Evolutionary conservation across 1,140 invertebrate genomes (phyloP).

Genomic region (Euwallacea fornicatus): DNA sequence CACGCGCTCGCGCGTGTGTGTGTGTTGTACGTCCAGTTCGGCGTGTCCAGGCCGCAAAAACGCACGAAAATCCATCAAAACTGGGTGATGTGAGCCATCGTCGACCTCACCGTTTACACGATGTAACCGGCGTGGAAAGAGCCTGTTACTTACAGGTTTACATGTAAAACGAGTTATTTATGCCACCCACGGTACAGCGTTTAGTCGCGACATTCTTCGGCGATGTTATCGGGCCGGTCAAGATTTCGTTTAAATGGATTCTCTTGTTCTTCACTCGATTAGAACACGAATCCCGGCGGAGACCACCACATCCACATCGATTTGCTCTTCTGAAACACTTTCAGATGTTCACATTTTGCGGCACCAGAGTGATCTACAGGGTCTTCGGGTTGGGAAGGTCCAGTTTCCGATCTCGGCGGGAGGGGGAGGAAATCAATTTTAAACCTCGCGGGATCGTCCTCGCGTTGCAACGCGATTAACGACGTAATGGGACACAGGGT

Average conservation of each 20-base stretch:
- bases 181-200: slow-evolving; percentile 31
- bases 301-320: too few relatives aligned
- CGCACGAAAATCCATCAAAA: background rate
- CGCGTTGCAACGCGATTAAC: too few relatives aligned
- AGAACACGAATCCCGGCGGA: slow-evolving; percentile 4
- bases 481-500: too few relatives aligned
- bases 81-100: background rate
- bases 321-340: too few relatives aligned
- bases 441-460: too few relatives aligned
- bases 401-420: too few relatives aligned
- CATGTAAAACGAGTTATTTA: slow-evolving; percentile 34
- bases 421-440: too few relatives aligned
- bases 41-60: too few relatives aligned
- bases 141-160: slow-evolving; percentile 31
- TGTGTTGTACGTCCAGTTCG: too few relatives aligned
- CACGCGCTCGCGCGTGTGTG: too few relatives aligned
- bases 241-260: slow-evolving; percentile 36
- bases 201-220: slow-evolving; percentile 35
- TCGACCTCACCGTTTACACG: slow-evolving; percentile 17
- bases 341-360: background rate
- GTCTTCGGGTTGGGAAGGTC: too few relatives aligned
- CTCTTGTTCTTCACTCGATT: slow-evolving; percentile 32
- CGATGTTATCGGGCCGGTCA: slow-evolving; percentile 31
- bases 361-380: too few relatives aligned
- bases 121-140: slow-evolving; percentile 25